These are phyloP conservation scores for Glandiceps talaboti DNA, from an alignment of 53 echinoderm and acorn worm species.

Conservation along the genomic window DNA sequence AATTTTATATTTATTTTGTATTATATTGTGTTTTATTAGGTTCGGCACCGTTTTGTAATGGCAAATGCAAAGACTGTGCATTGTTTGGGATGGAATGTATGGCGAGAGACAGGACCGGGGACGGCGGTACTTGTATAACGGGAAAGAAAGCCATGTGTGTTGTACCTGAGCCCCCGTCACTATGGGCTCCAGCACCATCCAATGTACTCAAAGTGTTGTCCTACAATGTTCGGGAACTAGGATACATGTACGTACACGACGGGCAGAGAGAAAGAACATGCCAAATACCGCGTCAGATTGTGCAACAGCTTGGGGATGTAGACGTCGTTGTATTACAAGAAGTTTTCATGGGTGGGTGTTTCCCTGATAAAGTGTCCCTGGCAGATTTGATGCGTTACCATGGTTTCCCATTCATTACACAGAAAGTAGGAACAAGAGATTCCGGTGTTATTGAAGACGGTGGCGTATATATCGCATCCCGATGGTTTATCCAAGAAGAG, in stretches of 20 bases:
- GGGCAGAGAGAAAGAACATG: conserved; percentile 9
- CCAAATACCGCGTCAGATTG: neutral
- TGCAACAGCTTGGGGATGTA: neutral
- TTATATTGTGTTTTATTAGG: too few relatives aligned
- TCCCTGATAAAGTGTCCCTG: neutral
- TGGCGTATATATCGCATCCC: conserved; percentile 1
- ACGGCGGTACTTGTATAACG: neutral
- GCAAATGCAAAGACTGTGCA: neutral
- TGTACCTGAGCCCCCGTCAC: neutral
- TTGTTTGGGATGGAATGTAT: neutral
- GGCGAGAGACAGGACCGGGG: neutral
- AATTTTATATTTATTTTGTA: too few relatives aligned
- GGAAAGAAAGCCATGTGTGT: neutral
- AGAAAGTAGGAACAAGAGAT: neutral
- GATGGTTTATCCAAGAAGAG: neutral
- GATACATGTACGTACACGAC: neutral
- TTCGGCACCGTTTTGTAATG: neutral
- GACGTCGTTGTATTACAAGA: conserved; percentile 8
- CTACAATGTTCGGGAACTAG: conserved; percentile 2
- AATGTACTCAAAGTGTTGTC: neutral
- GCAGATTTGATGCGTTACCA: neutral
- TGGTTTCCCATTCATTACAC: conserved; percentile 1
- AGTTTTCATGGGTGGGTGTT: conserved; percentile 1
- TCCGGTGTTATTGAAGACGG: conserved; percentile 3
- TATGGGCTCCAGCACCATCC: neutral